Percentiles rank a stretch among this genome's conserved stretches.
Conservation (phyloP, 2,888 invertebrate genomes). For the Tribolium freemani region DNA sequence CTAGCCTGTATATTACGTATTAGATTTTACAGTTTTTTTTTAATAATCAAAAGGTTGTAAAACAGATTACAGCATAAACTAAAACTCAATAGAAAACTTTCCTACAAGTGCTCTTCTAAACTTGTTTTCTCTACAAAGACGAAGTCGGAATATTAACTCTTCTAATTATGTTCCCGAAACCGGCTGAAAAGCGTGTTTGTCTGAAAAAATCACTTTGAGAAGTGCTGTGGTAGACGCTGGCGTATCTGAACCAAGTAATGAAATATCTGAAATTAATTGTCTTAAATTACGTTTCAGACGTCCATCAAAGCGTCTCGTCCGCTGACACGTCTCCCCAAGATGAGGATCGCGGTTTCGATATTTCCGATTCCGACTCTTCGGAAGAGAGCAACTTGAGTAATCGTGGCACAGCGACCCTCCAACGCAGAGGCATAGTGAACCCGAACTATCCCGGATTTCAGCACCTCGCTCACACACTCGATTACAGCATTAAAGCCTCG, state of each 20-base stretch:
- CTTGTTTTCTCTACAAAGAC: neutral
- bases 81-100: too few relatives aligned
- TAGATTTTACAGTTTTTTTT: too few relatives aligned
- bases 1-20: too few relatives aligned
- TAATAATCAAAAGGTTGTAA: neutral
- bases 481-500: constrained; percentile 61
- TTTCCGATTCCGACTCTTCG: constrained; percentile 69
- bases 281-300: constrained; percentile 58
- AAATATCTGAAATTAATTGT: constrained; percentile 19
- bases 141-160: neutral
- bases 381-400: constrained; percentile 66
- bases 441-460: constrained; percentile 90
- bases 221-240: neutral
- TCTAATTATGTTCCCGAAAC: neutral
- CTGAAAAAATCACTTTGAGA: too few relatives aligned
- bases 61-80: neutral
- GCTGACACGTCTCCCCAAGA: constrained; percentile 69
- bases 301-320: constrained; percentile 67
- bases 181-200: too few relatives aligned
- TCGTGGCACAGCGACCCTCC: constrained; percentile 69
- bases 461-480: constrained; percentile 82
- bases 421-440: constrained; percentile 82
- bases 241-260: neutral
- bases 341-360: constrained; percentile 70
- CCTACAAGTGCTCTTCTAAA: neutral